Conservation (phyloP, 2,888 invertebrate species). For the Norana najaformis region DNA sequence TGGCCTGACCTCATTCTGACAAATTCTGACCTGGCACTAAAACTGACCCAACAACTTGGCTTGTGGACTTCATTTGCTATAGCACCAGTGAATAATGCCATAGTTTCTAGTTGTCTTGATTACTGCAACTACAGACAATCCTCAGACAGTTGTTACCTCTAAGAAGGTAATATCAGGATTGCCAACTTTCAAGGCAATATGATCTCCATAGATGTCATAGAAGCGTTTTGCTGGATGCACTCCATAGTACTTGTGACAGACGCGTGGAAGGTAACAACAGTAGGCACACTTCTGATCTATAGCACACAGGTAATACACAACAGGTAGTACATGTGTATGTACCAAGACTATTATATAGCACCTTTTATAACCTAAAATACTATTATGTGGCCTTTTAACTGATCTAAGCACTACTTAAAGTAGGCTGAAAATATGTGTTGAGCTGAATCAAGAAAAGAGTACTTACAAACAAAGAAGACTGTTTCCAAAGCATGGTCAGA, state of each 20-base stretch:
- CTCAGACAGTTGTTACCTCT: slow-evolving; percentile 34
- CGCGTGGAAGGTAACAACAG: slow-evolving; percentile 38
- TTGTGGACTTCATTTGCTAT: too few species aligned
- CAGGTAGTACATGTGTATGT: background rate
- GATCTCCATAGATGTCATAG: slow-evolving; percentile 38
- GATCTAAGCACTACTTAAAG: too few species aligned
- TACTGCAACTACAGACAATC: slow-evolving; percentile 14
- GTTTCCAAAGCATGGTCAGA: too few species aligned
- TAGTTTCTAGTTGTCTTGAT: background rate
- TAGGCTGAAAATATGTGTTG: too few species aligned
- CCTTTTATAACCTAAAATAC: background rate
- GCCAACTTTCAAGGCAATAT: slow-evolving; percentile 39
- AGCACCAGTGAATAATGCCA: too few species aligned
- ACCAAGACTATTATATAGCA: background rate
- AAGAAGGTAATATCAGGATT: slow-evolving; percentile 42
- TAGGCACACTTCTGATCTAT: slow-evolving; percentile 39
- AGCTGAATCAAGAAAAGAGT: too few species aligned
- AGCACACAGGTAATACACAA: background rate
- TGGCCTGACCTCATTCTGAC: too few species aligned
- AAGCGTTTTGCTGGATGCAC: slow-evolving; percentile 41
- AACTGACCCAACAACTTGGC: too few species aligned
- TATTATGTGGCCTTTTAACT: too few species aligned
- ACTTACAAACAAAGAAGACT: too few species aligned
- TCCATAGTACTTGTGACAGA: slow-evolving; percentile 32
- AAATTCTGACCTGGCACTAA: too few species aligned